Evolutionary conservation across 2,797 vertebrate genomes (phyloP).

Genomic region (Helarctos malayanus): DNA sequence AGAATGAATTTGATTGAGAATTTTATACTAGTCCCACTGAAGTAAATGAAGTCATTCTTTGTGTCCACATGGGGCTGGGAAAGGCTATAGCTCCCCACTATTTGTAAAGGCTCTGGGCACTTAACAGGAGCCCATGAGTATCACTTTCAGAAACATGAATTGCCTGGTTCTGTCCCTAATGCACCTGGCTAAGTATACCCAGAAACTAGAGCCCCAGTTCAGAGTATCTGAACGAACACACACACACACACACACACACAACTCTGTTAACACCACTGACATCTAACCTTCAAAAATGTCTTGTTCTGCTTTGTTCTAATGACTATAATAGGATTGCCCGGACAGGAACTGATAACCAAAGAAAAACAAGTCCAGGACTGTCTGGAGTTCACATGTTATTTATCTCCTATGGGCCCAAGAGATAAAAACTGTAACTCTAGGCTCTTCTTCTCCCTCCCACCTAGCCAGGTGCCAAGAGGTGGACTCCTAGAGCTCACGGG

Average conservation of each 20-base stretch:
- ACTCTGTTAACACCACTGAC: neutral
- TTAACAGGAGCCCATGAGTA: neutral
- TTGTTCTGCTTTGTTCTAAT: slow-evolving; percentile 28
- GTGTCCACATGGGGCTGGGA: slow-evolving; percentile 25
- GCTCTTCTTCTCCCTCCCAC: neutral
- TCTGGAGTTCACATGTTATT: neutral
- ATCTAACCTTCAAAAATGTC: slow-evolving; percentile 15
- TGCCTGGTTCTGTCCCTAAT: slow-evolving; percentile 18
- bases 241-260: neutral
- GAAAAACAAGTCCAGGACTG: neutral
- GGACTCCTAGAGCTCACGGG: neutral
- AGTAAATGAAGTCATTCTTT: slow-evolving; percentile 65
- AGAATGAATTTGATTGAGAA: slow-evolving; percentile 67
- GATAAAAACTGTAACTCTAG: neutral
- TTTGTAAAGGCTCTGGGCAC: slow-evolving; percentile 23
- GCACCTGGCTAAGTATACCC: neutral
- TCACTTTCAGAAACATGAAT: slow-evolving; percentile 58
- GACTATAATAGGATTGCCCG: neutral
- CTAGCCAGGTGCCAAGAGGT: neutral
- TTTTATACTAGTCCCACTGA: slow-evolving; percentile 52
- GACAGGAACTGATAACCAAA: slow-evolving; percentile 37
- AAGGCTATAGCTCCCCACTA: neutral
- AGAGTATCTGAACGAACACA: neutral
- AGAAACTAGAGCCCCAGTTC: neutral
- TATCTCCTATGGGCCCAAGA: neutral